These are phyloP conservation scores for Spongilla lacustris DNA, from an alignment of 37 sponge, comb jelly and placozoan genomes.

Conservation along the genomic window DNA sequence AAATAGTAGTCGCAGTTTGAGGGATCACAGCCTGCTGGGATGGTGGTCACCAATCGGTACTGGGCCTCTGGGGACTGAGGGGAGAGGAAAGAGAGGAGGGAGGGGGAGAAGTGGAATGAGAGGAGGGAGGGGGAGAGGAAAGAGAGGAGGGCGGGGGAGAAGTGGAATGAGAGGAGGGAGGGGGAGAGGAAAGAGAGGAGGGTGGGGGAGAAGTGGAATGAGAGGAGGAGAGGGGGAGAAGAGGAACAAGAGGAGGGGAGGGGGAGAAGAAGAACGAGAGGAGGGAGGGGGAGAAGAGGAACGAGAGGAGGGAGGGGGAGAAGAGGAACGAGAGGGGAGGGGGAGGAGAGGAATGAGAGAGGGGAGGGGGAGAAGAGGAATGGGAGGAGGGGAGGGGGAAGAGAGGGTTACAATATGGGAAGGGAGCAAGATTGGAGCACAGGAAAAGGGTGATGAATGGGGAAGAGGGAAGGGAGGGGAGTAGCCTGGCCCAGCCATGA, in stretches of 20 bases:
- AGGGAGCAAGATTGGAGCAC: background rate
- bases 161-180: background rate
- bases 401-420: too few species aligned
- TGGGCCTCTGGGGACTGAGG: background rate
- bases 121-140: background rate
- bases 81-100: background rate
- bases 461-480: background rate
- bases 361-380: background rate
- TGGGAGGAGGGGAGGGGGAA: background rate
- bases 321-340: too few species aligned
- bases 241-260: background rate
- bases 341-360: background rate
- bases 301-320: background rate
- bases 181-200: background rate
- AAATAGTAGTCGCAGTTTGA: constrained; percentile 2
- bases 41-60: background rate
- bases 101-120: background rate
- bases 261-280: background rate
- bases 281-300: constrained; percentile 9
- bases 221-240: constrained; percentile 9
- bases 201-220: constrained; percentile 1
- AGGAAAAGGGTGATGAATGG: background rate
- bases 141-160: background rate
- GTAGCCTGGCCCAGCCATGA: background rate
- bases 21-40: constrained; percentile 2